Base-by-base conservation (phyloP, 2,888 invertebrate genomes). In the Stratiomys singularior region DNA sequence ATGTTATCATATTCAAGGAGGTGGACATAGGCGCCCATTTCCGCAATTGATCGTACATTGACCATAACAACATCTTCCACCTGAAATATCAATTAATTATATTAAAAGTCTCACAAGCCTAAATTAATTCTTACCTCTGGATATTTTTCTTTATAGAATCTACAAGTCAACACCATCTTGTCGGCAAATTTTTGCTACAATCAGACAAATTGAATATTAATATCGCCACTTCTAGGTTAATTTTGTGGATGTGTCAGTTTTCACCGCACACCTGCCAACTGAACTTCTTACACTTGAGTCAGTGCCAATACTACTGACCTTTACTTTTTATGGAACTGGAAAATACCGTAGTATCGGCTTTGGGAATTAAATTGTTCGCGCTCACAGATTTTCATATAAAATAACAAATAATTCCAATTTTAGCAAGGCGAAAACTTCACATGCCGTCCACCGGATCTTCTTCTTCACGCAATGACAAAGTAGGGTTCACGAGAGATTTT, bases 61-160 rank as follows among this genome's bases (percentile, higher is more conserved):
- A 98, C 99, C 98, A 99, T 98, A 66, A 99, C 99, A 69, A 99
- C 98, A 92, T 99, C 99, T 84, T 99, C 99, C 79, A 98, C 93
- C 81, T 81, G 13, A 60, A 76, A 78, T 66, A 78, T 69, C 23
- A 69, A 9, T 9, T 21, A 27, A 13, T 44, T 46, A 11, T 23
- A 18, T 37, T 9, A 37, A 3, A 9, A 15, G 4, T 52, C 15
- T n/a, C n/a, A 52, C 4, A 4, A 52, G 15, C 15, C 15, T 52
- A 13, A 52, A 18, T 18, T 4, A 4, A 52, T 9, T 9, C 4
- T 77, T 64, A 82, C 85, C 86, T 99, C 99, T 0, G 99, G 99
- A 88, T 97, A 99, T 85, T 94, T 96, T 88, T 98, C 96, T 86
- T 95, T 94, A 87, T 99, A 99, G 91, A 96, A 99, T 85, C 99